Evolutionary conservation across 1,140 invertebrate genomes (phyloP), one percentile per base, ranked within the genome.

Genomic region (Cecropterus lyciades): DNA sequence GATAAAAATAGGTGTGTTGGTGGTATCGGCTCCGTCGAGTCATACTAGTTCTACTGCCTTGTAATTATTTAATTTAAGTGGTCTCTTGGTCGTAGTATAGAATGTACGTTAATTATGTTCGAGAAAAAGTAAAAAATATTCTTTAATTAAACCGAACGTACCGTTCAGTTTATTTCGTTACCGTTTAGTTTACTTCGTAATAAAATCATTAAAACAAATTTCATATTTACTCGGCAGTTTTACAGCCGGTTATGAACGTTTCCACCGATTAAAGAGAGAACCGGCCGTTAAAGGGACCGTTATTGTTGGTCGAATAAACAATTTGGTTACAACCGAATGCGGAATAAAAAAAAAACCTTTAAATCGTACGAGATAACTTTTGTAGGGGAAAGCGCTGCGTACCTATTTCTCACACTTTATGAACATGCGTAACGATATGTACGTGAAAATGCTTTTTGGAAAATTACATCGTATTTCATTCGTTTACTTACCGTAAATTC

Each of bases 261-360:
- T 48, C 45, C 27, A 46, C 14, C 57, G 57, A 49, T 60, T 49
- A 59, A 59, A 60, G 30, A 20, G 57, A 60, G 49, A 60, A 60
- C 45, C 27, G 13, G 6, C 43, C 15, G 45, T 60, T 60, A 37
- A 53, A 40, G 30, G 57, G 57, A 33, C 46, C 57, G 45, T 49
- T 49, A 49, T 45, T 30, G 16, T 48, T 14, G 56, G 30, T 20
- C 46, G 57, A 49, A 62, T 62, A 49, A 49, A 62, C 57, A 62
- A 49, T 62, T 49, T 62, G 16, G 57, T 49, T 62, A 51, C 10
- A 43, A 62, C 16, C 46, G 46, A 49, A 62, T 49, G 30, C 45
- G 57, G 27, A 48, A 60, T 37, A 37, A 14, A 20, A 60, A 48
- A 37, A 14, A 20, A 2, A 7, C 17, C 14, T 27, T 14, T 51